phyloP scores from a whole-genome alignment of 1,140 invertebrate genomes.

The Hylyphantes graminicola region DNA sequence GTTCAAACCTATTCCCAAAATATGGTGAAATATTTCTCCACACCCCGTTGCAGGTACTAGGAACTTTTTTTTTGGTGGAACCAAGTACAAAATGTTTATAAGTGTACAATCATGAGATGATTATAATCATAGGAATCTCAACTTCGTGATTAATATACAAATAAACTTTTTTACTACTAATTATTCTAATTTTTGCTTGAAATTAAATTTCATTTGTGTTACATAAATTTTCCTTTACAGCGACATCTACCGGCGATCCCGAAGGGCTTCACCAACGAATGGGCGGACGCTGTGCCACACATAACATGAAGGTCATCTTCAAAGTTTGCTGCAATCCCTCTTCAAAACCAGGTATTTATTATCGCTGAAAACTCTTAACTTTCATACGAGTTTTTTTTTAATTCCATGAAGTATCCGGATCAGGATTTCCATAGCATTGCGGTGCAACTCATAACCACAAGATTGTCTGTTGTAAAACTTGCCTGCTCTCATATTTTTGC shows the following conservation, averaged over 20 bases:
- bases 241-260: constrained; percentile 81
- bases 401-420: no score
- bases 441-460: no score
- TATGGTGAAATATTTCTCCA: no score
- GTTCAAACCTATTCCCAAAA: no score
- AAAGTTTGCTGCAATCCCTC: constrained; percentile 83
- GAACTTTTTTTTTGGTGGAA: no score
- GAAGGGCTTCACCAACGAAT: constrained; percentile 90
- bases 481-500: no score
- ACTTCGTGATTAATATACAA: neutral
- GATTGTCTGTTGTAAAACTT: no score
- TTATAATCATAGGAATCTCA: neutral
- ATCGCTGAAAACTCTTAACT: no score
- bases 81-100: no score
- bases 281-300: constrained; percentile 87
- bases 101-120: neutral
- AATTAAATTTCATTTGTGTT: neutral
- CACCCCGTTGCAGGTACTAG: no score
- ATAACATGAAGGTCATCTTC: constrained; percentile 97
- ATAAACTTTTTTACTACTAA: neutral
- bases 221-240: constrained; percentile 67
- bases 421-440: no score
- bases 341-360: neutral
- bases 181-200: constrained; percentile 27
- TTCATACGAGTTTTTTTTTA: no score